Evolutionary conservation across 2,888 invertebrate species (phyloP), one percentile per base, ranked within the genome.

Genomic region (Callosobruchus maculatus): DNA sequence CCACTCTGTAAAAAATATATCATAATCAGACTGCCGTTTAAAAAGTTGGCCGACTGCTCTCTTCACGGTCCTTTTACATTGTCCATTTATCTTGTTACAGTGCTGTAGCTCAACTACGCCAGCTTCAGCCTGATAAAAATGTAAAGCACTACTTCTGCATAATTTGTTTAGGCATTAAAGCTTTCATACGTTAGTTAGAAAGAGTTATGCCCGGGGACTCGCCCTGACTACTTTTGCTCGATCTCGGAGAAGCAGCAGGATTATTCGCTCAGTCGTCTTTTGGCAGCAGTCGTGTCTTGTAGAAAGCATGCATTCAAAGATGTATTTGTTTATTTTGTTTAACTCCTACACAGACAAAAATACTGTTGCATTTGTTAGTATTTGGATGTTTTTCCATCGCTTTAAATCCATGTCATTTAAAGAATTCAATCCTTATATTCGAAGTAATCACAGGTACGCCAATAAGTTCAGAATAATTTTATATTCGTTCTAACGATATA

Each of bases 71-170:
- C 80, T 82, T 84, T 82, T 83, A 82, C 81, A 78, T 79, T 81
- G 79, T 81, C 82, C 84, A 85, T 86, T 84, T 85, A 85, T 85
- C 84, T 84, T 83, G 80, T 77, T 78, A 80, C 81, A 81, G 80
- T 82, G 81, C 82, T 82, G 49, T 49, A 49, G 49, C 49, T 49
- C 13, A 49, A 81, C 81, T 81, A 80, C 75, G 74, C 80, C 83
- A 81, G 82, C 84, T 82, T 78, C 77, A 75, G 82, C 82, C 84
- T 85, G 84, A 86, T 86, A 85, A 85, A 85, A 85, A 85, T 85
- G 85, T 85, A 85, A 85, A 85, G 84, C 84, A 83, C 84, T 83
- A 80, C 83, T 83, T 85, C 83, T 85, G 83, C 84, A 84, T 85
- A 84, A 85, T 85, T 84, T 85, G 84, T 83, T 83, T 81, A 81